Base-by-base conservation (phyloP, 2,797 vertebrate genomes). In the Selene dorsalis region DNA sequence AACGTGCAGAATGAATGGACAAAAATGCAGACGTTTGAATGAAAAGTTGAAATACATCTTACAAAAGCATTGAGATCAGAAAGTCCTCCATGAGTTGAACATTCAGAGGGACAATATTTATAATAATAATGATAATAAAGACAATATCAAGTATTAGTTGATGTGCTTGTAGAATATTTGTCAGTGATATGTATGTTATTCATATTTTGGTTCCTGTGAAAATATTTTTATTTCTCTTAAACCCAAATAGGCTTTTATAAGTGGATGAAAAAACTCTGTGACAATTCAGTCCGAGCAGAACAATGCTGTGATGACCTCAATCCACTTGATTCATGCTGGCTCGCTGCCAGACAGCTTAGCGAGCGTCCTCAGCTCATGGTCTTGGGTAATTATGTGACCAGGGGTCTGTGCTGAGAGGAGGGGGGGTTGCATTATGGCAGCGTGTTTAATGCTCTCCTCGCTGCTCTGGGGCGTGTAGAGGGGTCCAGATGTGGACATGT, bases 341-440 rank as follows among this genome's bases (percentile, higher is more conserved):
- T 91, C 68, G 10, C 81, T 79, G 77, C 79, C 88, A 26, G 85
- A 86, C 74, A 83, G 89, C 78, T 87, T 88, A 84, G 85, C 57
- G n/a, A 86, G 80, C 0, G 63, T 74, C 66, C 20, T 61, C 77
- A 89, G 79, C 73, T 96, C 94, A 4, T 50, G 80, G 52, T 92
- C 91, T 70, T 86, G 92, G 72, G 84, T 82, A 22, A 89, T 79
- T 3, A 41, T 18, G 30, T 28, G 41, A 6, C 58, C 3, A 0
- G 18, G 0, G 11, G 84, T 64, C 72, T 92, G 91, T 18, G 84
- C 80, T 10, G 69, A 58, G 0, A 32, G 90, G 26, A 93, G 91
- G 22, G 93, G 92, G 26, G 92, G 93, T 61, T 92, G 91, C 26
- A 90, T 87, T 71, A 92, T 81, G 0, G 80, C 84, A 39, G 80